Conservation (phyloP, 2,888 invertebrate genomes). For the Eustalomyia histrio region DNA sequence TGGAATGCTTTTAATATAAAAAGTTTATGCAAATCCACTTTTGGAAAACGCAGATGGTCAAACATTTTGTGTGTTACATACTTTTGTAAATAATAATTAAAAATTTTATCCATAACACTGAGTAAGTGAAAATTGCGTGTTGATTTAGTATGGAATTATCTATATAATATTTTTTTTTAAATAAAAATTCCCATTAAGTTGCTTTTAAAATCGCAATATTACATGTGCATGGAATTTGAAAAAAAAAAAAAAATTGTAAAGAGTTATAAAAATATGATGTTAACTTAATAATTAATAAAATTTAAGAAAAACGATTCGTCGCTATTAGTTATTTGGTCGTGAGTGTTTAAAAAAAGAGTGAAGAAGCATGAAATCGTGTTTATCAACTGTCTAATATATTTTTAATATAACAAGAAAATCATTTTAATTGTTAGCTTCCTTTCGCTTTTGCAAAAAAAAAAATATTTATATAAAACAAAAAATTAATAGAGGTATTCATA, state of each 20-base stretch:
- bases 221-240: neutral
- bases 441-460: slow-evolving; percentile 44
- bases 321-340: neutral
- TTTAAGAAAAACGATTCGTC: neutral
- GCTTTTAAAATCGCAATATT: neutral
- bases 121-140: too few species aligned
- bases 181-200: neutral
- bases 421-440: slow-evolving; percentile 61
- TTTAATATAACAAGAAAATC: neutral
- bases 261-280: neutral
- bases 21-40: too few species aligned
- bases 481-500: neutral
- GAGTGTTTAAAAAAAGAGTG: neutral
- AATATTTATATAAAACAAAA: too few species aligned
- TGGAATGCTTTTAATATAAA: too few species aligned
- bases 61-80: too few species aligned
- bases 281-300: neutral
- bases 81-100: too few species aligned
- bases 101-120: too few species aligned
- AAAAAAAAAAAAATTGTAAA: neutral
- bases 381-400: slow-evolving; percentile 7
- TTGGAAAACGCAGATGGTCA: too few species aligned
- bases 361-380: neutral
- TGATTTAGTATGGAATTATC: too few species aligned
- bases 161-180: too few species aligned